These are phyloP conservation scores for Tachina lurida DNA, from an alignment of 2,888 invertebrate species.

Conservation along the genomic window DNA sequence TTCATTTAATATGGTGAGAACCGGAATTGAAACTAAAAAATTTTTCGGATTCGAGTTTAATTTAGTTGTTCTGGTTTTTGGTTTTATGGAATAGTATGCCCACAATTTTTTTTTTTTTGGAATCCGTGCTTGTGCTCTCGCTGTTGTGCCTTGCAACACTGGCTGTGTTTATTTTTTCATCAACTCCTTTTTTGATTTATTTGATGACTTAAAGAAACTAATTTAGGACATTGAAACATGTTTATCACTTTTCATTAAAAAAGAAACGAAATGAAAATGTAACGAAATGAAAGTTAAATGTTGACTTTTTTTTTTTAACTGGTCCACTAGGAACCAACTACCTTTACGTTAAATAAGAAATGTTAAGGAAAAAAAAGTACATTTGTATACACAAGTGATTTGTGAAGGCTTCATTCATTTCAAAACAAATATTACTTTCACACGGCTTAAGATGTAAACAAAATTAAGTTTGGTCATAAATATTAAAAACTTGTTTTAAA, in stretches of 20 bases:
- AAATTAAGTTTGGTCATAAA: not conserved
- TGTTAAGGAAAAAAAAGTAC: not conserved
- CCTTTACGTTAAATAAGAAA: slow-evolving; percentile 13
- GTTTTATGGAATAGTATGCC: not conserved
- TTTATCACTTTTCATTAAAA: slow-evolving; percentile 50
- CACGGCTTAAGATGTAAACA: slow-evolving; percentile 9
- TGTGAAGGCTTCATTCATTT: slow-evolving; percentile 11
- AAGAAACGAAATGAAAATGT: slow-evolving; percentile 3
- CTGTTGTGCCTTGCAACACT: slow-evolving; percentile 35
- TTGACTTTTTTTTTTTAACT: slow-evolving; percentile 32
- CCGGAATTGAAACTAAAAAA: slow-evolving; percentile 64
- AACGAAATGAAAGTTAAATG: slow-evolving; percentile 66
- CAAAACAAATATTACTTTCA: slow-evolving; percentile 27
- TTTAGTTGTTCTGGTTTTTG: slow-evolving; percentile 57
- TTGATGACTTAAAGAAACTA: slow-evolving; percentile 65
- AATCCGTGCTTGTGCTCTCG: not conserved
- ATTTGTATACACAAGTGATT: not conserved
- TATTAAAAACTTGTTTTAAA: slow-evolving; percentile 13
- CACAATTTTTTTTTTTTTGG: not conserved
- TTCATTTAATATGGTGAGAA: slow-evolving; percentile 54
- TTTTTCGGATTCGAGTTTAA: slow-evolving; percentile 57
- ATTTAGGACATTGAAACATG: slow-evolving; percentile 70
- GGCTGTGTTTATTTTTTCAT: slow-evolving; percentile 49
- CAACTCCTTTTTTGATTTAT: slow-evolving; percentile 66
- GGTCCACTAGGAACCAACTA: slow-evolving; percentile 14